Base-by-base conservation (phyloP, 92 coral and sea anemone species). In the Heteractis magnifica region DNA sequence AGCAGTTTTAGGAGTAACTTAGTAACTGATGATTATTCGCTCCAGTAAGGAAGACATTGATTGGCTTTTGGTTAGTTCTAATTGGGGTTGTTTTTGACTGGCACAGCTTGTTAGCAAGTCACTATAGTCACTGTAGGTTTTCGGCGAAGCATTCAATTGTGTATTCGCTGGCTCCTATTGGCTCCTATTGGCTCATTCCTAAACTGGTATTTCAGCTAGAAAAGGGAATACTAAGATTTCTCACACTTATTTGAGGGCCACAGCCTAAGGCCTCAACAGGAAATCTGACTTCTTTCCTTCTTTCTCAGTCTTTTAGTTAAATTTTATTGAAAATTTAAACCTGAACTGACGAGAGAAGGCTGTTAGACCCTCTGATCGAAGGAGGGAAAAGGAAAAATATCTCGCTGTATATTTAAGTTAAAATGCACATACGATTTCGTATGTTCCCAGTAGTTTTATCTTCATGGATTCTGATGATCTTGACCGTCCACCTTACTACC, bases 221-320 rank as follows among this genome's bases (percentile, higher is more conserved):
- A 85, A 85, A 72, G 64, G 11, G 14, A 51, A n/a, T 21, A 10
- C 62, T 26, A 6, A 52, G 56, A 68, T 78, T 85, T 78, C 51
- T 15, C 15, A 12, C 41, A 26, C 65, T 62, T 73, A 84, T 85
- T 79, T 51, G 82, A 90, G 90, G 91, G 89, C 89, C 49, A 23
- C 53, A 64, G 64, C 79, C 76, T 79, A 51, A 0, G 79, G 83
- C 80, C 73, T 68, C 73, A 68, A 68, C 6, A 68, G 18, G 70
- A 5, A 26, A 13, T 16, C 19, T 15, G 8, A 15, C 13, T 53
- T 53, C 19, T 68, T 8, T 18, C 12, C 6, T 18, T n/a, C 20
- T 16, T 6, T 23, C 1, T n/a, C 7, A 8, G 23, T 21, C 73
- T 64, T 19, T 64, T 64, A 64, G 26, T 8, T 15, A 62, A 68